Evolutionary conservation across 2,113 vertebrate genomes (phyloP).

Genomic region (Ochotona princeps): DNA sequence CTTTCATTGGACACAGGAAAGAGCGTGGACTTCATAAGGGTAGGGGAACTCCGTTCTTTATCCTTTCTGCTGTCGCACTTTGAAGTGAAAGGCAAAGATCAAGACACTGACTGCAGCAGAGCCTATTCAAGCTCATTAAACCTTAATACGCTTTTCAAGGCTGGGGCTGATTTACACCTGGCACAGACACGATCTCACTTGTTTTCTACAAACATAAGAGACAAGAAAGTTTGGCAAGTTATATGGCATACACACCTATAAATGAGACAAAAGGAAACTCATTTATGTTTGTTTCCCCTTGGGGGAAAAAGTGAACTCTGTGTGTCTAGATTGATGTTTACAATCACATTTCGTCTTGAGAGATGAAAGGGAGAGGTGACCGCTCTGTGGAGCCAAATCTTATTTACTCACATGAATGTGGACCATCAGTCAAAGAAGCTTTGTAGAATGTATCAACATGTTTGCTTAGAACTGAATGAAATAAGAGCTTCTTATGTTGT

Average conservation of each 20-base stretch:
- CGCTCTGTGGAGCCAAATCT: conserved; percentile 62
- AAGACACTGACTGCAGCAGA: background rate
- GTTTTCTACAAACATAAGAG: background rate
- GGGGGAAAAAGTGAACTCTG: background rate
- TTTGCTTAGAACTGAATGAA: conserved; percentile 3
- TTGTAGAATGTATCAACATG: background rate
- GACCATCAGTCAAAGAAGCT: background rate
- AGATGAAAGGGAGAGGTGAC: conserved; percentile 65
- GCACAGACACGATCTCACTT: background rate
- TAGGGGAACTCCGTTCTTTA: background rate
- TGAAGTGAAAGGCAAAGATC: background rate
- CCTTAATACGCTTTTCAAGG: background rate
- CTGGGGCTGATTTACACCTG: background rate
- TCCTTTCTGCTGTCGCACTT: background rate
- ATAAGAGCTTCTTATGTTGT: background rate
- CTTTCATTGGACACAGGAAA: background rate
- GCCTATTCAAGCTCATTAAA: background rate
- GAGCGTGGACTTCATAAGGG: background rate
- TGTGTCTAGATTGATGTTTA: conserved; percentile 63
- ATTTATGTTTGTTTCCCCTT: background rate
- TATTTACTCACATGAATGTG: background rate
- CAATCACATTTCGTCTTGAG: conserved; percentile 36
- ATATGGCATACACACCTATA: background rate
- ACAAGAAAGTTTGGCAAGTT: background rate
- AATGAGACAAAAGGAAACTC: background rate